Evolutionary conservation across 2,797 vertebrate genomes (phyloP).

Genomic region (Enteromius radiatus): DNA sequence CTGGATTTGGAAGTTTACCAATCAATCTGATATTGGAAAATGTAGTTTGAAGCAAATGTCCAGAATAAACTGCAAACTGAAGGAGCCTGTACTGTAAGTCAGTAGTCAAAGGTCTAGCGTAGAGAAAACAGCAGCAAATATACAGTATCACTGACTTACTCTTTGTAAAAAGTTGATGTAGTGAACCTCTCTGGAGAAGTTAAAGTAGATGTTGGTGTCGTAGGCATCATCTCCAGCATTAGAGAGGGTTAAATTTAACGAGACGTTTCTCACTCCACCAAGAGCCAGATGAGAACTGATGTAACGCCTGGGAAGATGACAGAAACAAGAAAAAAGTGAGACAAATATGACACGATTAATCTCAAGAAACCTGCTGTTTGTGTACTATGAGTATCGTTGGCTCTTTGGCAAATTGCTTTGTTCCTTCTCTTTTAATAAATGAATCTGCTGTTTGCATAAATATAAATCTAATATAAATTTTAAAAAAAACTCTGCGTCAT

Average conservation of each 20-base stretch:
- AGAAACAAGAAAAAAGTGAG: conserved; percentile 4
- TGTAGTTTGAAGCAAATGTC: not conserved
- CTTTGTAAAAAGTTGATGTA: conserved; percentile 99
- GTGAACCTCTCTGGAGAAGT: conserved; percentile 94
- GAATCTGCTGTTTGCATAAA: not conserved
- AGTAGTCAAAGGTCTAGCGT: not conserved
- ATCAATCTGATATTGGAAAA: not conserved
- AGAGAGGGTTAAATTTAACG: conserved; percentile 90
- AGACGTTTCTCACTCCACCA: conserved; percentile 93
- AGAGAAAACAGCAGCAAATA: not conserved
- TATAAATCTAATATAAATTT: not conserved
- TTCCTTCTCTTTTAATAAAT: not conserved
- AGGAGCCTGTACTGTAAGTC: not conserved
- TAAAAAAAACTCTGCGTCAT: not conserved
- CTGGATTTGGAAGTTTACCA: not conserved
- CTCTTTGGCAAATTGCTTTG: not conserved
- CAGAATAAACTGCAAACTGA: not conserved
- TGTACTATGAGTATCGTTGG: not conserved
- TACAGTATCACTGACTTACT: conserved; percentile 76
- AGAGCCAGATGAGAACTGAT: conserved; percentile 86
- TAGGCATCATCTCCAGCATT: conserved; percentile 96
- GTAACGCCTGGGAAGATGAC: conserved; percentile 67
- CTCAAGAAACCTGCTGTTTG: not conserved
- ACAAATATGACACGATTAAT: not conserved
- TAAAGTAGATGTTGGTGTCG: conserved; percentile 95